These are phyloP conservation scores for Pantala flavescens DNA, from an alignment of 1,140 invertebrate species.

Conservation along the genomic window DNA sequence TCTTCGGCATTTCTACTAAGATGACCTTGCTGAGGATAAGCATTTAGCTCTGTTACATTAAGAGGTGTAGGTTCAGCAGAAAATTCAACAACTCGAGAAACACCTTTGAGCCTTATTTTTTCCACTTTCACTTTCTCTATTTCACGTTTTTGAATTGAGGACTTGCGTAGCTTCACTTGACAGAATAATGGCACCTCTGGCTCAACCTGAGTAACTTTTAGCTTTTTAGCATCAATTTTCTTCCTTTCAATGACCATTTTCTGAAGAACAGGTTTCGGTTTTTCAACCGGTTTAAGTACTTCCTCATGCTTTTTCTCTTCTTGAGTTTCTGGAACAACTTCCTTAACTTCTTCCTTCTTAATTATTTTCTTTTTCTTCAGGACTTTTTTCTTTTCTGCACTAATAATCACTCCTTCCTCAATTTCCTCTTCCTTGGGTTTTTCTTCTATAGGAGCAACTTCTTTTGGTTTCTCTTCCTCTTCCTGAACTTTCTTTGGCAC, in stretches of 20 bases:
- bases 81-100: conserved; percentile 45
- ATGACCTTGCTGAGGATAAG: conserved; percentile 37
- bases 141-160: conserved; percentile 40
- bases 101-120: conserved; percentile 53
- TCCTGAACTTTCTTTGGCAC: conserved; percentile 11
- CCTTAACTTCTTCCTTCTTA: background rate
- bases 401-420: background rate
- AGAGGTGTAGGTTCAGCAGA: conserved; percentile 33
- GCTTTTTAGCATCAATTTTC: conserved; percentile 36
- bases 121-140: conserved; percentile 39
- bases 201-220: conserved; percentile 33
- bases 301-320: background rate
- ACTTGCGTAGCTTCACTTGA: conserved; percentile 52
- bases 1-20: conserved; percentile 58
- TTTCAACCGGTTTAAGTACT: background rate
- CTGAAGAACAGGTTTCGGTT: conserved; percentile 3
- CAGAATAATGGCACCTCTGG: conserved; percentile 45
- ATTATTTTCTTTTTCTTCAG: conserved; percentile 14
- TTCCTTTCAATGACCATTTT: conserved; percentile 31
- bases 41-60: conserved; percentile 22
- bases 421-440: background rate
- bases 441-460: background rate
- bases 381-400: background rate
- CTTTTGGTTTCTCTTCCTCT: background rate
- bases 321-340: background rate